phyloP scores from a whole-genome alignment of 2,113 vertebrate genomes.

The Platichthys stellatus region DNA sequence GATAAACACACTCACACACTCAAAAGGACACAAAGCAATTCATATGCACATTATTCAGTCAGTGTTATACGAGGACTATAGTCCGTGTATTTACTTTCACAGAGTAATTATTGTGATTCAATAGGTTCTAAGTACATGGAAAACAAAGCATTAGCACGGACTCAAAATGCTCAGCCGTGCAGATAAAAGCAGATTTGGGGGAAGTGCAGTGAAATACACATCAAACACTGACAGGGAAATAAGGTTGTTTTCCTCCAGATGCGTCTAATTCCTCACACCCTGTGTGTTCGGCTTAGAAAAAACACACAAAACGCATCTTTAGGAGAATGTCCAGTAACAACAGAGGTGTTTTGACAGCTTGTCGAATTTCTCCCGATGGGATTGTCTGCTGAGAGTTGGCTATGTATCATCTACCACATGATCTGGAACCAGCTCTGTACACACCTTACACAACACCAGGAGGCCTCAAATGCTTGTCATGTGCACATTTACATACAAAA shows the following conservation, averaged over 20 bases:
- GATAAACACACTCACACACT: neutral
- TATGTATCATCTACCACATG: constrained; percentile 51
- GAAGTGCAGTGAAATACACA: constrained; percentile 36
- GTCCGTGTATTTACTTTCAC: constrained; percentile 3
- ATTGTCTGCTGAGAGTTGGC: constrained; percentile 66
- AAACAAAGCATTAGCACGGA: constrained; percentile 13
- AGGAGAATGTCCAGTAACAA: constrained; percentile 51
- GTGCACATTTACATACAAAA: neutral
- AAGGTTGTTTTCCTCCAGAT: constrained; percentile 27
- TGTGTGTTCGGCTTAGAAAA: constrained; percentile 31
- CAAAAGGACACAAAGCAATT: neutral
- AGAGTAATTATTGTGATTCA: constrained; percentile 12
- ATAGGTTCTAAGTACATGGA: neutral
- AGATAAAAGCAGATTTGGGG: constrained; percentile 29
- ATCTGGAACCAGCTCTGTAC: constrained; percentile 26
- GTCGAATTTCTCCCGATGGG: constrained; percentile 60
- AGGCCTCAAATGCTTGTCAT: neutral
- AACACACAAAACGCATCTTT: constrained; percentile 35
- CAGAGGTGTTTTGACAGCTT: constrained; percentile 66
- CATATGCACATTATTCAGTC: constrained; percentile 9
- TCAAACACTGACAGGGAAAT: constrained; percentile 24
- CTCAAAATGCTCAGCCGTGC: constrained; percentile 24
- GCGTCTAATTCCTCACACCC: neutral
- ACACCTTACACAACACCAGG: no score
- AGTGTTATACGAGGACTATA: neutral